Conservation (phyloP, 2,113 vertebrate genomes). For the Abramis brama region DNA sequence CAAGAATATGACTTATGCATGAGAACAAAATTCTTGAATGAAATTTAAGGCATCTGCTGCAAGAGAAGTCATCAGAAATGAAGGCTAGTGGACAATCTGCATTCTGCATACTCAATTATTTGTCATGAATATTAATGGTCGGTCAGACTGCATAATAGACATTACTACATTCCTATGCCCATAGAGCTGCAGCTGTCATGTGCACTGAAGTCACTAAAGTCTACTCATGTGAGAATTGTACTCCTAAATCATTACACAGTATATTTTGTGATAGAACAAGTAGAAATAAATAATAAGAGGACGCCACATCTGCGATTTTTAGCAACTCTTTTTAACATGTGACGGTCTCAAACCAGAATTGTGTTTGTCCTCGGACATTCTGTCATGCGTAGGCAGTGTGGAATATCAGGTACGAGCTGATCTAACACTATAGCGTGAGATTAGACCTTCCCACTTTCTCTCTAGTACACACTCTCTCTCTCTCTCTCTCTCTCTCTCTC, state of each 20-base stretch:
- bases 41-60: background rate
- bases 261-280: background rate
- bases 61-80: background rate
- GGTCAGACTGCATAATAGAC: constrained; percentile 31
- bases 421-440: constrained; percentile 35
- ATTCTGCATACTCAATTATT: constrained; percentile 39
- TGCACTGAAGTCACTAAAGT: background rate
- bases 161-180: background rate
- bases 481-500: background rate
- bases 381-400: constrained; percentile 43
- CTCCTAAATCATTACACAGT: background rate
- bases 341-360: constrained; percentile 11
- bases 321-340: constrained; percentile 12
- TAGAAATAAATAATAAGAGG: background rate
- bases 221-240: background rate
- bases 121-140: constrained; percentile 43
- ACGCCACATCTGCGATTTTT: background rate
- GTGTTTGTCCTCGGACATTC: constrained; percentile 39
- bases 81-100: background rate
- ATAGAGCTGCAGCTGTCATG: background rate
- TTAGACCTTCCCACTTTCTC: constrained; percentile 37
- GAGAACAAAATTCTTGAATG: background rate
- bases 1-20: background rate
- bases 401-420: constrained; percentile 47
- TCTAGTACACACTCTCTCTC: background rate